Evolutionary conservation across 2,113 vertebrate species (phyloP).

Genomic region (Pygoscelis antarcticus): DNA sequence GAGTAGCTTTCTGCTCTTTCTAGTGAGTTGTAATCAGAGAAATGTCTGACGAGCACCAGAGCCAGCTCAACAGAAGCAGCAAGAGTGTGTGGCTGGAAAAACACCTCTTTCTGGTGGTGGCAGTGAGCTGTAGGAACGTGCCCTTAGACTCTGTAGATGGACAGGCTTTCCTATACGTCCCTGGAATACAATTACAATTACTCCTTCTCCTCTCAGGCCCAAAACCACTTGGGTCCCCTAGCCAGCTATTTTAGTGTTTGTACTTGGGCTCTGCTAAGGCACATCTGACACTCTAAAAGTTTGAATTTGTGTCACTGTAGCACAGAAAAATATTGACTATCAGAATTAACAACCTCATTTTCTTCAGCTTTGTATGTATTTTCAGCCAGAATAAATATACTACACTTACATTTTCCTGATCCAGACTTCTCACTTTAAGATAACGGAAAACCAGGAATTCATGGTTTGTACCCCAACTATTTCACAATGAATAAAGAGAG

Average conservation of each 20-base stretch:
- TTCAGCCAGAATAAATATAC: slow-evolving; percentile 27
- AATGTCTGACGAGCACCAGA: not conserved
- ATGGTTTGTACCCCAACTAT: slow-evolving; percentile 49
- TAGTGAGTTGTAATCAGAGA: not conserved
- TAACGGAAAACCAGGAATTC: slow-evolving; percentile 39
- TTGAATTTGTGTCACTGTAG: not conserved
- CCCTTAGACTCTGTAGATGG: not conserved
- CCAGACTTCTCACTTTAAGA: slow-evolving; percentile 55
- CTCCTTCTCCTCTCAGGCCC: not conserved
- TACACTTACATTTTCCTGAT: slow-evolving; percentile 51
- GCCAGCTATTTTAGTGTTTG: not conserved
- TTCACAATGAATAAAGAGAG: slow-evolving; percentile 53
- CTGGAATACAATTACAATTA: not conserved
- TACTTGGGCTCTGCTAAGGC: not conserved
- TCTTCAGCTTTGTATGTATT: slow-evolving; percentile 10
- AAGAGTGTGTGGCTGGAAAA: not conserved
- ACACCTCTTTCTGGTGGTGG: not conserved
- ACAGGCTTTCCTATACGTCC: not conserved
- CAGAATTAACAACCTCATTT: slow-evolving; percentile 1
- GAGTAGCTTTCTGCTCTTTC: not conserved
- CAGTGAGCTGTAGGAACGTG: not conserved
- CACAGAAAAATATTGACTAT: not conserved
- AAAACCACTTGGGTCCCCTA: not conserved
- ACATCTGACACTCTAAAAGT: not conserved
- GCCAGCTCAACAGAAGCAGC: not conserved